These are phyloP conservation scores for Triplophysa tibetana DNA, from an alignment of 2,113 vertebrate genomes.

Conservation along the genomic window DNA sequence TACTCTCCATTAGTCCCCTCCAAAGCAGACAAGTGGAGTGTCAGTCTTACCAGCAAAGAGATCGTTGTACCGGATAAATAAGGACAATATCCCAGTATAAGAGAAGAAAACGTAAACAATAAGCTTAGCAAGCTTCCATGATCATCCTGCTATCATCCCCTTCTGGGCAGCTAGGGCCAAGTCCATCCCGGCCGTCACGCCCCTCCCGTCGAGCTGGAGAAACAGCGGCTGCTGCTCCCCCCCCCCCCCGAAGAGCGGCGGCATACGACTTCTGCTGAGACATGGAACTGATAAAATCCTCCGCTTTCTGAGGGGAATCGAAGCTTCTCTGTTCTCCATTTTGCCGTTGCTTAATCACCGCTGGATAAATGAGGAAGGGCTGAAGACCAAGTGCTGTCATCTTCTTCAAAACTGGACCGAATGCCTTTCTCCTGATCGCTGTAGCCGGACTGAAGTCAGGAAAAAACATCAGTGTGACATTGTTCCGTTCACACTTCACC, in stretches of 20 bases:
- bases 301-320: background rate
- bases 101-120: too few relatives aligned
- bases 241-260: background rate
- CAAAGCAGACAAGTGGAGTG: too few relatives aligned
- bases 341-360: background rate
- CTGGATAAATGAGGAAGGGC: constrained; percentile 3
- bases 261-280: background rate
- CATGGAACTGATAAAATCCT: background rate
- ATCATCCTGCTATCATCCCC: background rate
- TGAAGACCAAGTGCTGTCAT: background rate
- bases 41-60: too few relatives aligned
- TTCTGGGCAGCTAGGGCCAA: background rate
- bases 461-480: constrained; percentile 1
- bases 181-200: background rate
- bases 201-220: background rate
- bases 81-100: too few relatives aligned
- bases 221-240: background rate
- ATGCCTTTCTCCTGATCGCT: background rate
- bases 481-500: background rate
- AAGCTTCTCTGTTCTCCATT: background rate
- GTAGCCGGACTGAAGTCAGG: background rate
- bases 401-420: background rate
- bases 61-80: too few relatives aligned
- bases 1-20: too few relatives aligned
- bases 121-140: background rate